These are phyloP conservation scores for Artemisiospiza belli DNA, from an alignment of 2,113 vertebrate species.

Conservation along the genomic window DNA sequence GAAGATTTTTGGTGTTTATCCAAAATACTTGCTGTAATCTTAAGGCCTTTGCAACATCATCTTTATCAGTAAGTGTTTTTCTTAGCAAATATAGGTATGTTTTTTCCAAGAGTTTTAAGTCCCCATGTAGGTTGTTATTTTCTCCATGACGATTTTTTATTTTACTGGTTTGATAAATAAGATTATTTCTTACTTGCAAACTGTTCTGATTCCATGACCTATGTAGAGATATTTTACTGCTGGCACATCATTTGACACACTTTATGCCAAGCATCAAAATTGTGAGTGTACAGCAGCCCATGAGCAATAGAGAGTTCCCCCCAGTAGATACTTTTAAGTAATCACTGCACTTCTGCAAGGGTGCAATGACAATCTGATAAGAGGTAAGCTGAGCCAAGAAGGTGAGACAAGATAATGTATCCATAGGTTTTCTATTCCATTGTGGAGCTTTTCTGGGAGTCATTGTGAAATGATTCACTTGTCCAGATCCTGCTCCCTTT, in stretches of 20 bases:
- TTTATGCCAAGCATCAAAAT: background rate
- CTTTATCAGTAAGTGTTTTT: background rate
- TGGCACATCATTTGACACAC: background rate
- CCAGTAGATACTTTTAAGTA: background rate
- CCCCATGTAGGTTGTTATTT: background rate
- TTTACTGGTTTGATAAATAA: background rate
- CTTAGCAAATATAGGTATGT: background rate
- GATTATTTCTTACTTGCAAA: background rate
- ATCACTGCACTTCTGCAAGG: background rate
- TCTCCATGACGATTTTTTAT: background rate
- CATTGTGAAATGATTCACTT: fast-evolving
- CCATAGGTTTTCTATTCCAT: background rate
- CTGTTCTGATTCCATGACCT: background rate
- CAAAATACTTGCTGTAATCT: background rate
- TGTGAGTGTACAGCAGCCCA: background rate
- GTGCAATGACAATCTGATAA: background rate
- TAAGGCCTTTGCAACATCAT: background rate
- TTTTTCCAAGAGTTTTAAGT: background rate
- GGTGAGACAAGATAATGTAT: background rate
- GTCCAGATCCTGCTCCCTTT: background rate
- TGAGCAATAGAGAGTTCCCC: fast-evolving
- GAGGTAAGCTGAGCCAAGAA: background rate
- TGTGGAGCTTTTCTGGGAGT: background rate
- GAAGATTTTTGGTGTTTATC: background rate
- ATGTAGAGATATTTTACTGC: background rate